A percentile compares a stretch with the other conserved stretches of the same genome.
Evolutionary conservation across 1,140 invertebrate genomes (phyloP).

Genomic region (Argopecten irradians): DNA sequence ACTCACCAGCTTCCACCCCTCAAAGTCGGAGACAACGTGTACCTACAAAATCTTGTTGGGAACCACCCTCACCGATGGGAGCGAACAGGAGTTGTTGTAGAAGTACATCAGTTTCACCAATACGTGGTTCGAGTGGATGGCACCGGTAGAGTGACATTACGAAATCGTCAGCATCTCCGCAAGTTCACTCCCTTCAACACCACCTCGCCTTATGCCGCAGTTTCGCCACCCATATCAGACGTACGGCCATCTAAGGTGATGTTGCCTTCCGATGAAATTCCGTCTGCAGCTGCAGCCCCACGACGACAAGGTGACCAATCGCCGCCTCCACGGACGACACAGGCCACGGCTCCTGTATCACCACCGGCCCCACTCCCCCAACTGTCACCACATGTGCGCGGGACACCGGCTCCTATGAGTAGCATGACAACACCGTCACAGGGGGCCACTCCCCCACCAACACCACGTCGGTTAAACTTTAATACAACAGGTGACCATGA

Average conservation of each 20-base stretch:
- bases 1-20: constrained; percentile 33
- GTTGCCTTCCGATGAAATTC: no score
- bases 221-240: neutral
- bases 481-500: neutral
- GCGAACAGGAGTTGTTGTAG: constrained; percentile 41
- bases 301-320: no score
- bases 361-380: neutral
- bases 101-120: constrained; percentile 48
- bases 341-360: neutral
- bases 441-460: neutral
- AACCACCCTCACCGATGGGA: constrained; percentile 47
- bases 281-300: no score
- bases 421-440: neutral
- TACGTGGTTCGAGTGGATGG: constrained; percentile 50
- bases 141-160: constrained; percentile 39
- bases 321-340: no score
- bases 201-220: no score
- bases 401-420: neutral
- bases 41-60: constrained; percentile 43
- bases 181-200: constrained; percentile 46
- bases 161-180: constrained; percentile 46
- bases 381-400: neutral
- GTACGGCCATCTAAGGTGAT: neutral
- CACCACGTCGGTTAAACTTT: neutral
- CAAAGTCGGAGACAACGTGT: constrained; percentile 49